Evolutionary conservation across 2,797 vertebrate genomes (phyloP).

Genomic region (Staurois parvus): DNA sequence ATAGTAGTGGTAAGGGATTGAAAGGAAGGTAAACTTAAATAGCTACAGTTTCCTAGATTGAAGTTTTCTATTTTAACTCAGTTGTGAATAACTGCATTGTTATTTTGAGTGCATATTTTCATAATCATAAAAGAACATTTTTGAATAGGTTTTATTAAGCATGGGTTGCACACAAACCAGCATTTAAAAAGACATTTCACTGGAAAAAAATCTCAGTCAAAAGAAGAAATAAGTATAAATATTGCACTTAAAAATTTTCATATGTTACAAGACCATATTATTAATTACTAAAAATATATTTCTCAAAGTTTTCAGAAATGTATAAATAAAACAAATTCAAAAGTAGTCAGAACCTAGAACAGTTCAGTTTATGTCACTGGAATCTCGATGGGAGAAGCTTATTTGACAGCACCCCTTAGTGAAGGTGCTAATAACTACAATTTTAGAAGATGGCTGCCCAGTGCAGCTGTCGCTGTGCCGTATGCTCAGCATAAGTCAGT

Average conservation of each 20-base stretch:
- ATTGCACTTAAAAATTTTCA: slow-evolving; percentile 75
- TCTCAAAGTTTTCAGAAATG: slow-evolving; percentile 61
- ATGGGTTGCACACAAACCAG: slow-evolving; percentile 69
- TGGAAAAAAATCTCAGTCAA: slow-evolving; percentile 37
- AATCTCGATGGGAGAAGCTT: slow-evolving; percentile 60
- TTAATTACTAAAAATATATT: slow-evolving; percentile 66
- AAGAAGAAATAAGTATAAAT: slow-evolving; percentile 74
- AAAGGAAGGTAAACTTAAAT: too few species aligned
- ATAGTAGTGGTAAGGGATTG: too few species aligned
- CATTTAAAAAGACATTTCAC: slow-evolving; percentile 63
- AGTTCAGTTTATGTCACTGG: slow-evolving; percentile 45
- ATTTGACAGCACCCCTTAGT: slow-evolving; percentile 35
- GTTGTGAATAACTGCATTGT: not conserved
- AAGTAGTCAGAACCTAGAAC: slow-evolving; percentile 59
- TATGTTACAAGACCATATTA: slow-evolving; percentile 70
- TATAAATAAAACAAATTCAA: slow-evolving; percentile 73
- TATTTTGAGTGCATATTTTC: not conserved
- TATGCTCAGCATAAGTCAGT: not conserved
- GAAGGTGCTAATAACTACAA: slow-evolving; percentile 32
- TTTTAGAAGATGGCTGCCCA: slow-evolving; percentile 9
- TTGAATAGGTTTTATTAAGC: slow-evolving; percentile 74
- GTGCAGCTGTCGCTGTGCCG: not conserved
- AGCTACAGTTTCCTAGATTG: not conserved
- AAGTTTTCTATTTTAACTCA: not conserved
- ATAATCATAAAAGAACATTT: not conserved